phyloP scores from a whole-genome alignment of 1,140 invertebrate genomes.

The Lepidurus apus region DNA sequence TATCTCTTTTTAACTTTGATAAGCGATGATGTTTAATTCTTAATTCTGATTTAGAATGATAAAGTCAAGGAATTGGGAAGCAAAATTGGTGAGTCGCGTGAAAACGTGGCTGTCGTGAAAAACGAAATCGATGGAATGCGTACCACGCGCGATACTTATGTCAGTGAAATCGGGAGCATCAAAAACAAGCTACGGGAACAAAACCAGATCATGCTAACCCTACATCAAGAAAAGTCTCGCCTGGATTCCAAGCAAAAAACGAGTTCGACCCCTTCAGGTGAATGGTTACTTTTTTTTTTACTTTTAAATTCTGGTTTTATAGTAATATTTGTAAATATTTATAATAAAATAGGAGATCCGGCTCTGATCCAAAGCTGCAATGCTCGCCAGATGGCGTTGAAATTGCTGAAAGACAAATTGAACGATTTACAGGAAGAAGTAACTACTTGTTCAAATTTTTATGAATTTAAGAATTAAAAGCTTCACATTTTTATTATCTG shows the following conservation, averaged over 20 bases:
- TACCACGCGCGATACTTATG: conserved; percentile 75
- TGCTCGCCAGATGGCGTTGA: conserved; percentile 62
- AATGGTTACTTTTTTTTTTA: conserved; percentile 36
- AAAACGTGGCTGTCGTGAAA: conserved; percentile 86
- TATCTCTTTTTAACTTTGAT: not conserved
- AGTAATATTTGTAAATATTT: not conserved
- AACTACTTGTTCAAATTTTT: conserved; percentile 36
- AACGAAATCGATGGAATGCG: conserved; percentile 95
- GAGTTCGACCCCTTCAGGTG: conserved; percentile 52
- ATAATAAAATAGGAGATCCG: not conserved
- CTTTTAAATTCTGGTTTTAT: not conserved
- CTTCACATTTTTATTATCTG: too few species aligned
- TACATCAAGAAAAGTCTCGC: conserved; percentile 77
- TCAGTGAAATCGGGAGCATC: conserved; percentile 80
- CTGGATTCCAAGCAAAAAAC: conserved; percentile 68
- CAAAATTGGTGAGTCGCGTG: conserved; percentile 80
- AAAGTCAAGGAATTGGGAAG: conserved; percentile 79
- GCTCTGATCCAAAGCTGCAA: not conserved
- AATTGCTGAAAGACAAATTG: conserved; percentile 75
- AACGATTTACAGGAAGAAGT: conserved; percentile 57
- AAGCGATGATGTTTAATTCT: conserved; percentile 29
- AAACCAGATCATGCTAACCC: conserved; percentile 62
- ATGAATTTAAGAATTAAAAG: not conserved
- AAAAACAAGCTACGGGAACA: conserved; percentile 79
- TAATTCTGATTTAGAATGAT: conserved; percentile 54